Evolutionary conservation across 2,888 invertebrate genomes (phyloP), one percentile per base, ranked within the genome.

Genomic region (Taphrorychus bicolor): DNA sequence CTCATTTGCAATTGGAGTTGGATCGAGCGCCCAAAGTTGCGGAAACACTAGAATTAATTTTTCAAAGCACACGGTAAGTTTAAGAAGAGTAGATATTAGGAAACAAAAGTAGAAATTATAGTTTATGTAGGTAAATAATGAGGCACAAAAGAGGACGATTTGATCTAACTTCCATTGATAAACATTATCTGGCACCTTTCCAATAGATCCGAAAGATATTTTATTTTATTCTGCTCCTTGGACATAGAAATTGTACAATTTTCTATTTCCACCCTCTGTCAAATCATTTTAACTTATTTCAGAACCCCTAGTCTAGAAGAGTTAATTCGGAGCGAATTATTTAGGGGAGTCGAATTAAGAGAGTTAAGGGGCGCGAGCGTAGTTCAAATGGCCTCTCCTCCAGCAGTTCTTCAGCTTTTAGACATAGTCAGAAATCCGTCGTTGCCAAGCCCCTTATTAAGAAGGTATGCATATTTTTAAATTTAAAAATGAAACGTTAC

Each of bases 361-460:
- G 95, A 95, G 84, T 87, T 96, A 87, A 87, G 93, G 79, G 92
- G 93, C 48, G 90, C 92, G 60, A 91, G 91, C 75, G 86, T 92
- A 78, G 91, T 92, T 16, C 79, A 79, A 67, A 73, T 74, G 22
- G 69, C 74, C 16, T 72, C 77, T 7, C 73, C 79, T 9, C 76
- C 79, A 3, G 76, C 80, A 11, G 80, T 82, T 21, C 52, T 79
- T 52, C 79, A 81, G 62, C 71, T 82, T 45, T 72, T 82, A 71
- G 79, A 81, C 40, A 59, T 76, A 5, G 79, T 81, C 0, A 75
- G 75, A 57, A 78, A 77, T 62, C 78, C 79, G 9, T 72, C 76
- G 19, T 74, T 76, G 24, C 77, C 78, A 14, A 76, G 78, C 14
- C 76, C 78, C 9, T 72, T 76, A 17, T 52, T 74, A 23, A 73